phyloP scores from a whole-genome alignment of 2,113 vertebrate genomes.

The Pachyramphus minor region DNA sequence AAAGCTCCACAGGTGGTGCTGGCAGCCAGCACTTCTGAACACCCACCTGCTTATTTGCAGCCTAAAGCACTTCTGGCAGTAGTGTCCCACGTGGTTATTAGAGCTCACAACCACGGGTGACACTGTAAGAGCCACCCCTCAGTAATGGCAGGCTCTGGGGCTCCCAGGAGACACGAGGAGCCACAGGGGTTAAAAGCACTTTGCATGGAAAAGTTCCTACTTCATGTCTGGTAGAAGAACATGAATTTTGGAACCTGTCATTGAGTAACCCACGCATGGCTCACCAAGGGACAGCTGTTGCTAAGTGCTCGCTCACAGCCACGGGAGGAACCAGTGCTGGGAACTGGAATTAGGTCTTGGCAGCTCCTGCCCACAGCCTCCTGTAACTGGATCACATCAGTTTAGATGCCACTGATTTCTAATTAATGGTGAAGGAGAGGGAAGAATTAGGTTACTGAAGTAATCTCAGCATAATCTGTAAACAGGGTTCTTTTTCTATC shows the following conservation, averaged over 20 bases:
- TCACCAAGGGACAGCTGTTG: background rate
- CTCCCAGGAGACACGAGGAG: background rate
- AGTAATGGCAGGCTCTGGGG: background rate
- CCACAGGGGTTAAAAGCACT: background rate
- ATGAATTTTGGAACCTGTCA: background rate
- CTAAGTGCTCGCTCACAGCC: background rate
- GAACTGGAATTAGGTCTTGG: background rate
- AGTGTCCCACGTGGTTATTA: background rate
- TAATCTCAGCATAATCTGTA: background rate
- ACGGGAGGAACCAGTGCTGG: background rate
- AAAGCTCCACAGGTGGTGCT: background rate
- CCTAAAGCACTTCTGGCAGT: background rate
- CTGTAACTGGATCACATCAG: fast-evolving
- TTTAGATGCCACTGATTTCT: background rate
- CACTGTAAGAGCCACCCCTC: background rate
- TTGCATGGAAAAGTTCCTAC: background rate
- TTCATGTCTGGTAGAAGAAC: background rate
- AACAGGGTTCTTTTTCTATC: background rate
- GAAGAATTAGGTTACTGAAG: background rate
- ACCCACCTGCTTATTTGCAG: background rate
- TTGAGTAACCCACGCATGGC: background rate
- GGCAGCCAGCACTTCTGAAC: background rate
- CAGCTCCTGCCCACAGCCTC: background rate
- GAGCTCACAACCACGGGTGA: background rate
- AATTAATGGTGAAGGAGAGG: background rate